phyloP scores from a whole-genome alignment of 2,888 invertebrate genomes.

The Cotesia congregata region DNA sequence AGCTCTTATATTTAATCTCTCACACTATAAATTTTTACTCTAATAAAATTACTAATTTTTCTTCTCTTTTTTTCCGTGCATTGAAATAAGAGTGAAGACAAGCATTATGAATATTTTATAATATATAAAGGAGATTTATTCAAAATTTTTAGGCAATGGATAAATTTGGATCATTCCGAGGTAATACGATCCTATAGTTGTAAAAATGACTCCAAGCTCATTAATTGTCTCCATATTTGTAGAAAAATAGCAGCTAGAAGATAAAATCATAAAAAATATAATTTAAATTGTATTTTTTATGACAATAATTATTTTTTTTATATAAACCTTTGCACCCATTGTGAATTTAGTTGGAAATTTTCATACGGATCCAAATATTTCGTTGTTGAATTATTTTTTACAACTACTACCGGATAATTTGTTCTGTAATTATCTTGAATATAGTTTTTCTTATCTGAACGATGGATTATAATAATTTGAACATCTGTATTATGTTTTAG shows the following conservation, averaged over 20 bases:
- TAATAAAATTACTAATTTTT: no score
- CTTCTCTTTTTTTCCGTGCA: no score
- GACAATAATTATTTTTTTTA: not conserved
- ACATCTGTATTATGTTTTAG: conserved; percentile 58
- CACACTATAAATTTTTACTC: no score
- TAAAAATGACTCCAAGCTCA: conserved; percentile 62
- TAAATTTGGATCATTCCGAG: conserved; percentile 62
- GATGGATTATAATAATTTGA: conserved; percentile 59
- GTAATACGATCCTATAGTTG: conserved; percentile 54
- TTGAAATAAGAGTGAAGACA: no score
- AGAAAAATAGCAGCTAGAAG: conserved; percentile 52
- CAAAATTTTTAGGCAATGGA: conserved; percentile 39
- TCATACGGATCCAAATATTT: conserved; percentile 53
- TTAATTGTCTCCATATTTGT: conserved; percentile 58
- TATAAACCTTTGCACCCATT: conserved; percentile 62
- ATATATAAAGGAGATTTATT: no score
- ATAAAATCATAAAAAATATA: conserved; percentile 10
- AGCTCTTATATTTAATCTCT: no score
- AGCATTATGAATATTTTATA: no score
- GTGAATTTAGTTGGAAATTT: conserved; percentile 50
- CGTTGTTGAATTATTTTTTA: conserved; percentile 56
- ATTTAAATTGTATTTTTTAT: not conserved
- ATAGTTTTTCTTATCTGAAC: conserved; percentile 37
- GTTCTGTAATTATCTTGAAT: conserved; percentile 35
- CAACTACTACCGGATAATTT: conserved; percentile 46